Percentiles rank a stretch among this genome's conserved stretches.
Conservation (phyloP, 2,113 vertebrate species). For the Stigmatopora argus region DNA sequence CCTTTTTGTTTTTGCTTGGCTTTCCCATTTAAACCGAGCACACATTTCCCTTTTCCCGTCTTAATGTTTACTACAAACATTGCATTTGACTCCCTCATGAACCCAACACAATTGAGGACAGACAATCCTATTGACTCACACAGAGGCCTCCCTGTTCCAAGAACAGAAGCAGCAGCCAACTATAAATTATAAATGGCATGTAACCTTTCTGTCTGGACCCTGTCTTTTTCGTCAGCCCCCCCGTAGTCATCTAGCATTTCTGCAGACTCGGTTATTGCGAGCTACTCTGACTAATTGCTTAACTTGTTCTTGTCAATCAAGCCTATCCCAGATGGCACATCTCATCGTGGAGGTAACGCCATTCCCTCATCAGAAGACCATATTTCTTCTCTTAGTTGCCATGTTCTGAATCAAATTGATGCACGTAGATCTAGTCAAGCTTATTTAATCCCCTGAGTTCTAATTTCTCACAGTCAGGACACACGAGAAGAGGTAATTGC, state of each 20-base stretch:
- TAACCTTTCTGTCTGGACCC: slow-evolving; percentile 44
- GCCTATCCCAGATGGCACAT: slow-evolving; percentile 42
- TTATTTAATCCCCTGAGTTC: slow-evolving; percentile 29
- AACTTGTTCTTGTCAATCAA: slow-evolving; percentile 69
- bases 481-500: slow-evolving; percentile 40
- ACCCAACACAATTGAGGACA: background rate
- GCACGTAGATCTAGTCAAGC: slow-evolving; percentile 37
- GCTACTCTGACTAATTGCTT: slow-evolving; percentile 61
- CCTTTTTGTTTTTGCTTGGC: too few relatives aligned
- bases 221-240: slow-evolving; percentile 43
- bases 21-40: too few relatives aligned
- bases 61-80: background rate
- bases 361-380: slow-evolving; percentile 28
- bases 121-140: slow-evolving; percentile 6
- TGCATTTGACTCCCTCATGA: background rate
- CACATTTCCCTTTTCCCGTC: too few relatives aligned
- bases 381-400: slow-evolving; percentile 48
- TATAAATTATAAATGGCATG: slow-evolving; percentile 49
- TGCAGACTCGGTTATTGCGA: slow-evolving; percentile 32
- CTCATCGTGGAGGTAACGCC: slow-evolving; percentile 40
- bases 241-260: slow-evolving; percentile 32
- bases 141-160: slow-evolving; percentile 23
- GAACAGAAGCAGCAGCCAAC: slow-evolving; percentile 5
- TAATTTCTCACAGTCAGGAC: slow-evolving; percentile 32
- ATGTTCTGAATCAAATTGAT: slow-evolving; percentile 31